Base-by-base conservation (phyloP, 2,797 vertebrate genomes). In the Alfaro cultratus region DNA sequence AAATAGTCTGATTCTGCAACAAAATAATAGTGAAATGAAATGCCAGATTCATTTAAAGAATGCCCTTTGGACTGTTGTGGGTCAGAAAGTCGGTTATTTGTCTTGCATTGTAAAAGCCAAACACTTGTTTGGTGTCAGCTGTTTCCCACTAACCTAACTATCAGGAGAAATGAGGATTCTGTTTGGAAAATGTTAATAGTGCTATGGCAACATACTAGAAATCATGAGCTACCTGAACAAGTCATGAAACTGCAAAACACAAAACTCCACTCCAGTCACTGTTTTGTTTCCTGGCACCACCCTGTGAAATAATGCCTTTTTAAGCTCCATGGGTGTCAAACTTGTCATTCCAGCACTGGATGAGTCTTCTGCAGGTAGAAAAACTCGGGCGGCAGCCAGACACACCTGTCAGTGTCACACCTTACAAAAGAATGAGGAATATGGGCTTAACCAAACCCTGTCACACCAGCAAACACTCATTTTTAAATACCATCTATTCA, bases 371-470 rank as follows among this genome's bases (percentile, higher is more conserved):
- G 43, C 74, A 72, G 26, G 62, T 29, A 29, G 64, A 68, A n/a
- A 68, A 76, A 57, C 67, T 46, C 15, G n/a, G 36, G 57, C 68
- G 84, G 88, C 85, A 90, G 41, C 51, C 67, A 74, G 80, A 86
- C 92, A 91, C 88, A 91, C 90, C 85, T 89, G 71, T 74, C 74
- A 68, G 79, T 47, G 79, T 83, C 91, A 80, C 91, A 84, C 94
- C 94, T 91, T 46, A 9, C 23, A 0, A 46, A 74, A 84, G 92
- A 94, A 95, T 94, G 93, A 75, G 51, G 49, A 79, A 78, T 34
- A 41, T 31, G 41, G 51, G 16, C n/a, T 21, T 11, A 29, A 83
- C 83, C 80, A 80, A 76, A 46, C 23, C 18, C 70, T 76, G 39
- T 72, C 79, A 81, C 62, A 77, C 79, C 83, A 74, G 36, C 26